Percentiles rank a stretch among this genome's conserved stretches.
Evolutionary conservation across 2,888 invertebrate species (phyloP).

Genomic region (Drosophila falleni): DNA sequence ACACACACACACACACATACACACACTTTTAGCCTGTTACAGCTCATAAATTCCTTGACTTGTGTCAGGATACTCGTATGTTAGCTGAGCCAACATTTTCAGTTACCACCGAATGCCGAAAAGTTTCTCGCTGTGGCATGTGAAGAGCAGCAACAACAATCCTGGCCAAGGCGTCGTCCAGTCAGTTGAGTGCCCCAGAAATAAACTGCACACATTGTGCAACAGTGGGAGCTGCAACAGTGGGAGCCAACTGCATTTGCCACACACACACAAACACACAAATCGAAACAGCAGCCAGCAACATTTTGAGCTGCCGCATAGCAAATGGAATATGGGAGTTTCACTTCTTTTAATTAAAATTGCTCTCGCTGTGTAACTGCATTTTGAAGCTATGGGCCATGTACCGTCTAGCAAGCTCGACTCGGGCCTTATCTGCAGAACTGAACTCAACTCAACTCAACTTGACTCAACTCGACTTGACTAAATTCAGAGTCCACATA

Average conservation of each 20-base stretch:
- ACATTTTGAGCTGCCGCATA: conserved; percentile 20
- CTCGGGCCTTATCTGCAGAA: conserved; percentile 5
- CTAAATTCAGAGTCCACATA: conserved; percentile 26
- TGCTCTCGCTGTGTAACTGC: conserved; percentile 30
- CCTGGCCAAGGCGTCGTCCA: conserved; percentile 54
- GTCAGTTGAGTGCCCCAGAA: conserved; percentile 71
- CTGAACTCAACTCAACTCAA: background rate
- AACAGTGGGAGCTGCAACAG: conserved; percentile 34
- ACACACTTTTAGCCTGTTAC: conserved; percentile 56
- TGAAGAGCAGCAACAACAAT: conserved; percentile 54
- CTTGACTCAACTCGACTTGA: conserved; percentile 2
- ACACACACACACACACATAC: conserved; percentile 20
- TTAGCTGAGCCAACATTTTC: conserved; percentile 68
- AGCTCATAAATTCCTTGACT: conserved; percentile 82
- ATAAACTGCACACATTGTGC: conserved; percentile 74
- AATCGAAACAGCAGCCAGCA: conserved; percentile 36
- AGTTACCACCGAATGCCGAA: conserved; percentile 57
- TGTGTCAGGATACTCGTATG: conserved; percentile 70
- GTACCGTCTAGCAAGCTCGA: conserved; percentile 13
- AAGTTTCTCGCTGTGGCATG: conserved; percentile 63
- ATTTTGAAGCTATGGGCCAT: conserved; percentile 26
- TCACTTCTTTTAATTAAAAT: conserved; percentile 60
- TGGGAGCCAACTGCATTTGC: conserved; percentile 64
- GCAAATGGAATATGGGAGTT: background rate
- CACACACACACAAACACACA: background rate